Percentiles rank a stretch among this genome's conserved stretches.
These are phyloP conservation scores for Heliconius ismenius DNA, from an alignment of 2,888 invertebrate species.

Conservation along the genomic window DNA sequence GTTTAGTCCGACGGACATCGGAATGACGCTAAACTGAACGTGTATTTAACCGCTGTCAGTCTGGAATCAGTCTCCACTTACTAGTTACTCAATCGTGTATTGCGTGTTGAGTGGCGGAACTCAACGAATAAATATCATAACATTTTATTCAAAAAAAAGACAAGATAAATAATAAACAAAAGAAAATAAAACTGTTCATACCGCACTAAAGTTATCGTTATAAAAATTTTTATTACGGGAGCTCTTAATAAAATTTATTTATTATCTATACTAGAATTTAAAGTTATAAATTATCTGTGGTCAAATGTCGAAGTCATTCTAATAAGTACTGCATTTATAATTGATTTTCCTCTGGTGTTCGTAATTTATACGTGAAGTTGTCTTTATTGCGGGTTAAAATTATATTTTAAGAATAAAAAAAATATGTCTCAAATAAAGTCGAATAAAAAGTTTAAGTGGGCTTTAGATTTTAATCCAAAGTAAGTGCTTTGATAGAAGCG, in stretches of 20 bases:
- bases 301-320: conserved; percentile 1
- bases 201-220: not conserved
- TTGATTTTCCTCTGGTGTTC: not conserved
- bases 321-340: not conserved
- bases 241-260: not conserved
- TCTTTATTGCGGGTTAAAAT: not conserved
- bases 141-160: too few species aligned
- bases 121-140: too few species aligned
- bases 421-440: conserved; percentile 70
- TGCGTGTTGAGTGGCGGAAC: too few species aligned
- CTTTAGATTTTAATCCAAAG: conserved; percentile 84
- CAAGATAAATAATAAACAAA: too few species aligned
- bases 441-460: conserved; percentile 83
- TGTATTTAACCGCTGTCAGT: too few species aligned
- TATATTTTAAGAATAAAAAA: conserved; percentile 12
- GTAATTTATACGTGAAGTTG: conserved; percentile 3
- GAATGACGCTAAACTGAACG: too few species aligned
- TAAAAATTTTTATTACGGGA: too few species aligned
- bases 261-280: not conserved
- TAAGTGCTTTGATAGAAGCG: conserved; percentile 54
- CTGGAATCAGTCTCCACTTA: too few species aligned
- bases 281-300: not conserved
- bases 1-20: too few species aligned
- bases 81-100: too few species aligned
- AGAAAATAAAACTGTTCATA: not conserved